Evolutionary conservation across 2,797 vertebrate genomes (phyloP), one percentile per base, ranked within the genome.

Genomic region (Lagocephalus sceleratus): DNA sequence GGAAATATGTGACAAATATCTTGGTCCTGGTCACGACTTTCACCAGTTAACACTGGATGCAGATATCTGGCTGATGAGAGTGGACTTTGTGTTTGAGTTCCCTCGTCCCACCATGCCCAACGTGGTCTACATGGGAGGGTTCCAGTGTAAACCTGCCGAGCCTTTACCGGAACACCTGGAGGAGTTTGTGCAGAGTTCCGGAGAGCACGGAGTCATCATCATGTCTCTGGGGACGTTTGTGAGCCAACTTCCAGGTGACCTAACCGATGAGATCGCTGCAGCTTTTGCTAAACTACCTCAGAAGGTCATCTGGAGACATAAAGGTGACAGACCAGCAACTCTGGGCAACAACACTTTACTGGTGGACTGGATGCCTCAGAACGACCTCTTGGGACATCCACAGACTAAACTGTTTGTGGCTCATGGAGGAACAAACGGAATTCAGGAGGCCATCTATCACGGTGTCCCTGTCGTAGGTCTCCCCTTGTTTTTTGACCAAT

Each of bases 91-190:
- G 3, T 88, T 91, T 29, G 88, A 91, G 47, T 91, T 84, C 38
- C 88, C 89, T 14, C 83, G 88, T 0, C 90, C 90, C n/a, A 88
- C 88, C 8, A 89, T 91, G 89, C 90, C 90, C 2, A 92, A 92
- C 39, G n/a, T 85, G 0, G 54, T 90, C 23, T 91, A 92, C 19
- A 70, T 92, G 0, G 87, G 90, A 3, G 88, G 90, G 0, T 89
- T 92, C 47, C 89, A 92, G 5, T 91, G 90, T 71, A 82, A 77
- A 71, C 81, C 87, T 2, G 51, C 85, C 0, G 66, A 84, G 43
- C 68, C 75, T 20, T 86, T 90, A n/a, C 82, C 88, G 15, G 64
- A 54, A 8, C 53, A 91, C 8, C 58, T 92, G 43, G 88, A 88
- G 76, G 71, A 79, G 17, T 89, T 91, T 67, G 57, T 85, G 4